Conservation (phyloP, 2,888 invertebrate species). For the Tromatobia lineatoria region DNA sequence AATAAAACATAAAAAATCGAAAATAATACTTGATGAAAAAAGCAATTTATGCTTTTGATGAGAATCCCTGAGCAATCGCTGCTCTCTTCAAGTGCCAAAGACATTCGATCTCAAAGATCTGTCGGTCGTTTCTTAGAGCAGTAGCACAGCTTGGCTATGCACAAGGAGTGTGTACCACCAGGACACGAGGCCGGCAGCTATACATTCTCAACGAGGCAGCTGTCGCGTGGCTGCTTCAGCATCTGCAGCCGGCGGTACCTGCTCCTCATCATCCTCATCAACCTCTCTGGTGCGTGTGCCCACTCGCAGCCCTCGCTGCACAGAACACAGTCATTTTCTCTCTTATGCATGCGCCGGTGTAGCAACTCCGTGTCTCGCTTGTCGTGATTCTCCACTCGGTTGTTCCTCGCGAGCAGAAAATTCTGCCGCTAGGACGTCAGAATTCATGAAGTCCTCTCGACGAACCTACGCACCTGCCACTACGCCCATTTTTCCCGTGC, state of each 20-base stretch:
- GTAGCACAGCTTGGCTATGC: constrained; percentile 27
- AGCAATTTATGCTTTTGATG: constrained; percentile 3
- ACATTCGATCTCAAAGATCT: constrained; percentile 45
- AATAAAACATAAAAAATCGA: not conserved
- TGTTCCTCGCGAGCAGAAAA: constrained; percentile 1
- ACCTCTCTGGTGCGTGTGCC: constrained; percentile 12
- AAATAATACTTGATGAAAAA: not conserved
- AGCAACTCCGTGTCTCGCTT: not conserved
- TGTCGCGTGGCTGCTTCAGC: constrained; percentile 66
- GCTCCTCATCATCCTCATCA: constrained; percentile 56
- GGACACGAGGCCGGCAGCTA: constrained; percentile 27
- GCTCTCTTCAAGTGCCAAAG: constrained; percentile 18
- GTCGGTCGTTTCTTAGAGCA: constrained; percentile 9
- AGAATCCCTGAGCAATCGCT: constrained; percentile 42
- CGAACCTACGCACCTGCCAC: not conserved
- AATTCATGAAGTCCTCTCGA: not conserved
- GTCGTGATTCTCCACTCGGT: constrained; percentile 27
- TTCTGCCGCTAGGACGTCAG: not conserved
- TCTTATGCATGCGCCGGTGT: not conserved
- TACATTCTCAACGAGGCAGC: constrained; percentile 56
- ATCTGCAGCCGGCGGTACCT: constrained; percentile 65
- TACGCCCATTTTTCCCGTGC: not conserved
- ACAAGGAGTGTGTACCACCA: not conserved
- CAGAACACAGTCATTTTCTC: not conserved
- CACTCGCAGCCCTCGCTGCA: not conserved